These are phyloP conservation scores for Ginglymostoma cirratum DNA, from an alignment of 2,113 vertebrate species.

Conservation along the genomic window DNA sequence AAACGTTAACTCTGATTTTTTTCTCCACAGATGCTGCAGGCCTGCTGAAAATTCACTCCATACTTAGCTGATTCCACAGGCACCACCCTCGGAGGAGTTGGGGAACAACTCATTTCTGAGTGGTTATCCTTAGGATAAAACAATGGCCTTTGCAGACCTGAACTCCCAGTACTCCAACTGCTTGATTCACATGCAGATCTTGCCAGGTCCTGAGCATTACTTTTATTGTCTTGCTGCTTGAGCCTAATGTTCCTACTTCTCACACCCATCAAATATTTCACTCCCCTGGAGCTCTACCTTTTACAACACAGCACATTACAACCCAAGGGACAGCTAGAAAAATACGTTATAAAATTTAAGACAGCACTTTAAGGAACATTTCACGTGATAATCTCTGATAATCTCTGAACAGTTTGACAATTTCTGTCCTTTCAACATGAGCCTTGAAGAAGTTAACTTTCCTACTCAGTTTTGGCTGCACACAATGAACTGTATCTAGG, in stretches of 20 bases:
- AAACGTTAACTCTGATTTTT: too few species aligned
- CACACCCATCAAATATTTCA: too few species aligned
- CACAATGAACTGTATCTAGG: background rate
- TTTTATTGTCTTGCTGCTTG: background rate
- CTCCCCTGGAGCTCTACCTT: too few species aligned
- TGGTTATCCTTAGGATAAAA: background rate
- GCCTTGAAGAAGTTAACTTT: background rate
- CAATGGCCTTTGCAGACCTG: background rate
- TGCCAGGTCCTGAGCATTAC: background rate
- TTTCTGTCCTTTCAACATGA: background rate
- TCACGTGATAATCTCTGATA: background rate
- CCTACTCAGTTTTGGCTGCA: background rate
- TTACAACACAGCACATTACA: too few species aligned
- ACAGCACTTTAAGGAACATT: background rate
- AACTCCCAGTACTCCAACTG: background rate
- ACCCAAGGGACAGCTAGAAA: background rate
- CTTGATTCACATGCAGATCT: background rate
- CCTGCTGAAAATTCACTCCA: background rate
- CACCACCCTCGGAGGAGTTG: background rate
- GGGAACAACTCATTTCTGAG: background rate
- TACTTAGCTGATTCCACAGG: background rate
- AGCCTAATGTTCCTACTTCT: background rate
- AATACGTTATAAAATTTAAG: background rate
- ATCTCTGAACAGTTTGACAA: background rate
- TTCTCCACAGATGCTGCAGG: too few species aligned